These are phyloP conservation scores for Larimichthys crocea DNA, from an alignment of 2,113 vertebrate genomes.

Conservation along the genomic window DNA sequence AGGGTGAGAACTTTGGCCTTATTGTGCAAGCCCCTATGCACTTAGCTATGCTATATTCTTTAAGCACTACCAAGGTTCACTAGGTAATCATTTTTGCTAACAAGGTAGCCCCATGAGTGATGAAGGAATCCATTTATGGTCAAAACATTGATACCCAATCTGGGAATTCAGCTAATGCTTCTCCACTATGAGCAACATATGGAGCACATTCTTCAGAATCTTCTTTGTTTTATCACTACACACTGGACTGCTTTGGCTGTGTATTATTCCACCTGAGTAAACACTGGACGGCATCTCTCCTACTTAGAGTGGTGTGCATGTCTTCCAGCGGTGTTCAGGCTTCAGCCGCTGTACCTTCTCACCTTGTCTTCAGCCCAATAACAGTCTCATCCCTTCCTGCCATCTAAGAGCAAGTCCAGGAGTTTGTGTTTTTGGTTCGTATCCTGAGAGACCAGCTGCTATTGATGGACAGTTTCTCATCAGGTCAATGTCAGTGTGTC, in stretches of 20 bases:
- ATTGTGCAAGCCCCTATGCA: background rate
- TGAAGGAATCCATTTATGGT: conserved; percentile 67
- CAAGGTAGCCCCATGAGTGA: background rate
- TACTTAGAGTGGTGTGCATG: conserved; percentile 77
- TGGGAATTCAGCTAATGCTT: conserved; percentile 75
- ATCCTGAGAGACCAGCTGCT: conserved; percentile 72
- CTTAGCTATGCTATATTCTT: background rate
- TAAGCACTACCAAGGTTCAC: background rate
- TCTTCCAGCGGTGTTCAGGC: conserved; percentile 58
- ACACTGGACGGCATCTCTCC: conserved; percentile 88
- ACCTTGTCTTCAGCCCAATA: conserved; percentile 43
- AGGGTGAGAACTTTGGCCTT: background rate
- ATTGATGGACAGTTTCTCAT: conserved; percentile 57
- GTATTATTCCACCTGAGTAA: conserved; percentile 96
- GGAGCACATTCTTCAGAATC: conserved; percentile 89
- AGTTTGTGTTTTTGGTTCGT: conserved; percentile 73
- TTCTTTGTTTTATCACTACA: conserved; percentile 89
- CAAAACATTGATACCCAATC: conserved; percentile 69
- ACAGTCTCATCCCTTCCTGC: conserved; percentile 44
- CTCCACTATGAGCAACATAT: conserved; percentile 79
- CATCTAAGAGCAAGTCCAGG: conserved; percentile 68
- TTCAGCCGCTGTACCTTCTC: conserved; percentile 20
- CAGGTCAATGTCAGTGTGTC: conserved; percentile 48
- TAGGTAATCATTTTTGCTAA: conserved; percentile 34
- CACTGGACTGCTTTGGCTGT: conserved; percentile 84